phyloP scores from a whole-genome alignment of 2,113 vertebrate species.

The Miniopterus natalensis region DNA sequence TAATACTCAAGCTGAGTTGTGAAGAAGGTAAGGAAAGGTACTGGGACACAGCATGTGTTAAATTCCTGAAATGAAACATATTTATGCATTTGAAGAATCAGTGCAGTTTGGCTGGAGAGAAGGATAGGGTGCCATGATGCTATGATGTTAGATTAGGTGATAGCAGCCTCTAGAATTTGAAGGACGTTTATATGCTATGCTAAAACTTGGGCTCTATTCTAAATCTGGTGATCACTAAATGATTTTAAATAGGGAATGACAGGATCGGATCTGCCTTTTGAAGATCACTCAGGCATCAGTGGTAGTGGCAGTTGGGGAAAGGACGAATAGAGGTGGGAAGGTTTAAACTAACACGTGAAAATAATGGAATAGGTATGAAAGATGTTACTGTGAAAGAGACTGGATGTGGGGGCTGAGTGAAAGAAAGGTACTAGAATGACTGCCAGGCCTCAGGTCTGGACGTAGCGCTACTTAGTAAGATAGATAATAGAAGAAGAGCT shows the following conservation, averaged over 20 bases:
- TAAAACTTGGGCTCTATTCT: constrained; percentile 33
- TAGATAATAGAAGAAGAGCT: not conserved
- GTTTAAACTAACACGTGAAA: not conserved
- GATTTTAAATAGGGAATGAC: not conserved
- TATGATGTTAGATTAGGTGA: not conserved
- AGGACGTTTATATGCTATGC: not conserved
- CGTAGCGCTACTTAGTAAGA: not conserved
- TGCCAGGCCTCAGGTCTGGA: not conserved
- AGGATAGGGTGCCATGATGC: not conserved
- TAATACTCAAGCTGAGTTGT: constrained; percentile 26
- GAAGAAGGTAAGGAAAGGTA: not conserved
- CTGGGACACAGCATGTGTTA: not conserved
- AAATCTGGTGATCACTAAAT: constrained; percentile 32
- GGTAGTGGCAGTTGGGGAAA: not conserved
- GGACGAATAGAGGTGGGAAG: not conserved
- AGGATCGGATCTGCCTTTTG: not conserved
- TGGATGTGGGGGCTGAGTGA: not conserved
- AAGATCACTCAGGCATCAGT: not conserved
- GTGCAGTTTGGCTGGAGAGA: not conserved
- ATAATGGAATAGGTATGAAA: not conserved
- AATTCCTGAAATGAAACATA: not conserved
- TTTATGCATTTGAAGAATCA: not conserved
- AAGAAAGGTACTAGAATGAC: not conserved
- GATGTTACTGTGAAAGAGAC: not conserved
- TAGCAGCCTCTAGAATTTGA: not conserved